These are phyloP conservation scores for Cygnus olor DNA, from an alignment of 2,797 vertebrate species.

Conservation along the genomic window DNA sequence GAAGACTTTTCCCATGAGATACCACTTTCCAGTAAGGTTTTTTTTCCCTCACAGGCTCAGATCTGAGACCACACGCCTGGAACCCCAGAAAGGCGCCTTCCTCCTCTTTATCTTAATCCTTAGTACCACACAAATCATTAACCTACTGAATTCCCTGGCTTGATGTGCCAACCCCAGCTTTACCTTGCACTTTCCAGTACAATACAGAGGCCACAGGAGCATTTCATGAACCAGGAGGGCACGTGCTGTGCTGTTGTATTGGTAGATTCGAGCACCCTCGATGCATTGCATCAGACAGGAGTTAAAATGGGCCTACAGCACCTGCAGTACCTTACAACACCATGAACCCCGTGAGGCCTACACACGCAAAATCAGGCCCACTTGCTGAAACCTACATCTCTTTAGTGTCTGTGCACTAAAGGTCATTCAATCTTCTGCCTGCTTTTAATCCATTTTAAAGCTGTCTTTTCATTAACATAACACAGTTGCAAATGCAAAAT, in stretches of 20 bases:
- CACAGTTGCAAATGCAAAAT: neutral
- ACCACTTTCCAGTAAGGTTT: neutral
- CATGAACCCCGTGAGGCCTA: neutral
- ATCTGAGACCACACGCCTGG: slow-evolving; percentile 8
- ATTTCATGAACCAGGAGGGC: neutral
- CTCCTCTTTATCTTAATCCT: neutral
- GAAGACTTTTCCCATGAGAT: neutral
- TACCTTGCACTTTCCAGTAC: neutral
- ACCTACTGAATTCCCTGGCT: neutral
- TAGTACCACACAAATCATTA: fast-evolving
- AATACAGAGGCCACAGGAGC: neutral
- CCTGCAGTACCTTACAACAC: neutral
- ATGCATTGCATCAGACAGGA: neutral
- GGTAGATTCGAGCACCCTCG: neutral
- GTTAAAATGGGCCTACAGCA: neutral
- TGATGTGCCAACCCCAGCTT: neutral
- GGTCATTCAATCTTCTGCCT: neutral
- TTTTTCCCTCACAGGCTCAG: slow-evolving; percentile 7
- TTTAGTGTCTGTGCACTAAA: neutral
- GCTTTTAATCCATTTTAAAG: neutral
- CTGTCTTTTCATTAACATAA: neutral
- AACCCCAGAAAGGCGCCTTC: neutral
- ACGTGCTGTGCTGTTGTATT: neutral
- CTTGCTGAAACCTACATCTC: neutral
- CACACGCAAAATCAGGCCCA: neutral